Evolutionary conservation across 1,140 invertebrate species (phyloP).

Genomic region (Aradophagus sp.): DNA sequence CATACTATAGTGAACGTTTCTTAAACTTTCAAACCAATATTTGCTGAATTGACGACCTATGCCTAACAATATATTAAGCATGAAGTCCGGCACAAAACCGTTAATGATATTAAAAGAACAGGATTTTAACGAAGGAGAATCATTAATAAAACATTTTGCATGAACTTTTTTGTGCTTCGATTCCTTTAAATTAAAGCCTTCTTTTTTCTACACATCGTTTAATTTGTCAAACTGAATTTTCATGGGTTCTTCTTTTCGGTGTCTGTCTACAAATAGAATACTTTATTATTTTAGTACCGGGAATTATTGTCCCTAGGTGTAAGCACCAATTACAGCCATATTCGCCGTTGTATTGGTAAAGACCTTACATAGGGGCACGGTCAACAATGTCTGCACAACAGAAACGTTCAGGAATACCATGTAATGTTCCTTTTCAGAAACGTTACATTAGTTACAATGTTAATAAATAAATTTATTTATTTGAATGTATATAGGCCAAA

Average conservation of each 20-base stretch:
- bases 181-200: not conserved
- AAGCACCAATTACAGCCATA: slow-evolving; percentile 13
- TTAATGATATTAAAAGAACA: too few relatives aligned
- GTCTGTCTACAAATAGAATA: not conserved
- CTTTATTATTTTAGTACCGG: slow-evolving; percentile 1
- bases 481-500: slow-evolving; percentile 10
- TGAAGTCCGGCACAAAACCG: too few relatives aligned
- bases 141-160: too few relatives aligned
- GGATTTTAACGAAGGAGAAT: too few relatives aligned
- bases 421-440: slow-evolving; percentile 3
- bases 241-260: slow-evolving; percentile 8
- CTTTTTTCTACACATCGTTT: slow-evolving; percentile 5
- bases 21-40: too few relatives aligned
- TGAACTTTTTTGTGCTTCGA: not conserved
- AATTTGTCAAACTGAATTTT: slow-evolving; percentile 11
- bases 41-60: too few relatives aligned
- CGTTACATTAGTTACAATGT: too few relatives aligned
- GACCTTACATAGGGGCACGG: slow-evolving; percentile 2
- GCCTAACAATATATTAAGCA: too few relatives aligned
- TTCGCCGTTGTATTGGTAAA: slow-evolving; percentile 5
- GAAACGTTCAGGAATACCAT: slow-evolving; percentile 4
- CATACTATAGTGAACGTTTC: not conserved
- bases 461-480: slow-evolving; percentile 3
- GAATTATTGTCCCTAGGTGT: not conserved
- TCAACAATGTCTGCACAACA: slow-evolving; percentile 10